Base-by-base conservation (phyloP, 1,140 invertebrate species). In the Glomeris maerens region DNA sequence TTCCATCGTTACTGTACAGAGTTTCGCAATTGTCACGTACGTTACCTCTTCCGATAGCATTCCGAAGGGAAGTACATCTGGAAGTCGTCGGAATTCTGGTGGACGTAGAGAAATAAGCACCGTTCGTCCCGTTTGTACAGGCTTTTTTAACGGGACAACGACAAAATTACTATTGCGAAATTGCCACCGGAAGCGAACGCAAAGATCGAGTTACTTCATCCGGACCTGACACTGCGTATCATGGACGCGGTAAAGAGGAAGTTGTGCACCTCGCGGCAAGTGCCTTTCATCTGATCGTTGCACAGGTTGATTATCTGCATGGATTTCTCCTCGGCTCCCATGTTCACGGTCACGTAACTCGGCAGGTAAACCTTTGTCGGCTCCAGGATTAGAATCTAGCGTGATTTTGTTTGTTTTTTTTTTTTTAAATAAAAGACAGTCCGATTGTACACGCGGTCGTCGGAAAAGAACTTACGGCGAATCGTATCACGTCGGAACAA, bases 71-170 rank as follows among this genome's bases (percentile, higher is more conserved):
- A 85, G 65, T 86, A 97, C 70, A 98, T 93, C 77, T 98, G 94
- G 71, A 98, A 98, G 71, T 97, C 93, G 64, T 96, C 91, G 4
- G 91, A 96, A 62, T 97, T 97, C 64, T 96, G 84, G 65, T 94
- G 86, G 22, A 98, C 94, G 66, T 98, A 99, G 0, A 99, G 73
- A 68, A 97, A 98, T 1, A 98, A 73, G 50, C 92, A 95, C 13
- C 93, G 72, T 62, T 93, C 87, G 66, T 98, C 94, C 46, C 92
- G 75, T 66, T 96, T 97, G 66, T 96, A 98, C 39, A 94, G 72
- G 65, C 86, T 83, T 20, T 45, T n/a, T 53, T 25, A 10, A 48
- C 17, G n/a, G n/a, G n/a, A n/a, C n/a, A n/a, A n/a, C n/a, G n/a
- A n/a, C n/a, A n/a, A n/a, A n/a, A n/a, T n/a, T n/a, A n/a, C n/a